phyloP scores from a whole-genome alignment of 2,888 invertebrate genomes.

The Leptopilina syphax region DNA sequence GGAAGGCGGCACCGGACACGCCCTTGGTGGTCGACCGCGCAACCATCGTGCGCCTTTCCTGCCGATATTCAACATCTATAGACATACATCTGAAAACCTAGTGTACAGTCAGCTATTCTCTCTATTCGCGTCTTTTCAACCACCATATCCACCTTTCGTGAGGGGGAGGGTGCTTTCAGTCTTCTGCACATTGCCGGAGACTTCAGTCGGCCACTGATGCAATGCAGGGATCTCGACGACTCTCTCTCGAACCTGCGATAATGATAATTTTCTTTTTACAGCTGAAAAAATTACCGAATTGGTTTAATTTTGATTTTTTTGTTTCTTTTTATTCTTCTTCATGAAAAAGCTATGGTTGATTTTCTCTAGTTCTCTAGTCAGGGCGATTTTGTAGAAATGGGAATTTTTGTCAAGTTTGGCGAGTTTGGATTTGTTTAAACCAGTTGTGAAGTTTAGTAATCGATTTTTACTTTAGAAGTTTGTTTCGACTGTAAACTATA shows the following conservation, averaged over 20 bases:
- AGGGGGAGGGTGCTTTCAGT: slow-evolving; percentile 22
- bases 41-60: slow-evolving; percentile 71
- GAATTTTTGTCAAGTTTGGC: too few species aligned
- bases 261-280: neutral
- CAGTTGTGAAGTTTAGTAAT: too few species aligned
- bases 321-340: too few species aligned
- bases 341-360: too few species aligned
- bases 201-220: slow-evolving; percentile 46
- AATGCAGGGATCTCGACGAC: slow-evolving; percentile 28
- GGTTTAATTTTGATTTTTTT: neutral
- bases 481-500: too few species aligned
- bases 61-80: slow-evolving; percentile 63
- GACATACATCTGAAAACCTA: slow-evolving; percentile 59
- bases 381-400: too few species aligned
- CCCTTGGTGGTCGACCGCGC: slow-evolving; percentile 73
- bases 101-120: slow-evolving; percentile 60
- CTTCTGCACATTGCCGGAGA: slow-evolving; percentile 22
- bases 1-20: slow-evolving; percentile 75
- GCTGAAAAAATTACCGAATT: neutral
- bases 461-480: too few species aligned
- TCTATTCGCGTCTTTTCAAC: slow-evolving; percentile 62
- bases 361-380: too few species aligned
- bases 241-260: neutral
- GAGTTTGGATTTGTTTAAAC: too few species aligned
- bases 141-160: slow-evolving; percentile 52